phyloP scores from a whole-genome alignment of 2,113 vertebrate species.

The Oreochromis tanganicae region DNA sequence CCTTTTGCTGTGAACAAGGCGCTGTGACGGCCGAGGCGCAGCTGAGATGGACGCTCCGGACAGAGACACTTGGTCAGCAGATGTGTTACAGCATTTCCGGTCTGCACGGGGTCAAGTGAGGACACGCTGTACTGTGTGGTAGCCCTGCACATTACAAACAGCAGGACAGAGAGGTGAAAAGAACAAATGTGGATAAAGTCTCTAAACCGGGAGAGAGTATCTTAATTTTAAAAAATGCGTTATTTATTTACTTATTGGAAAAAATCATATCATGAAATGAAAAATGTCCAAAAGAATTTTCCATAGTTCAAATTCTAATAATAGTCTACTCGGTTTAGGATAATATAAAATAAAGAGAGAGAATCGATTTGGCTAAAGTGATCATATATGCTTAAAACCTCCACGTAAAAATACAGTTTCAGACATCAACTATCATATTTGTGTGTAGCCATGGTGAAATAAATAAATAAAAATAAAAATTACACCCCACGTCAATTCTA shows the following conservation, averaged over 20 bases:
- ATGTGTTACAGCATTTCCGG: conserved; percentile 8
- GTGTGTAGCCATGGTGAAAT: not conserved
- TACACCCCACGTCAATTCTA: not conserved
- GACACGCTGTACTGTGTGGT: not conserved
- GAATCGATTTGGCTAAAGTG: not conserved
- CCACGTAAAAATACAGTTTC: not conserved
- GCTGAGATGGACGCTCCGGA: not conserved
- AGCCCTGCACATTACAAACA: not conserved
- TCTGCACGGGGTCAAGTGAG: conserved; percentile 19
- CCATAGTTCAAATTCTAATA: not conserved
- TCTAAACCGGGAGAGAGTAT: not conserved
- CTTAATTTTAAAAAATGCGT: accelerated
- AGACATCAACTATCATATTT: not conserved
- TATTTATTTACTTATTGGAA: not conserved
- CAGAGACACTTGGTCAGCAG: not conserved
- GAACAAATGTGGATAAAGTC: not conserved
- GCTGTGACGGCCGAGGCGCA: not conserved
- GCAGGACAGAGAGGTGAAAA: not conserved
- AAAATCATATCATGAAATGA: not conserved
- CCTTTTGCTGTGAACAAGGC: not conserved
- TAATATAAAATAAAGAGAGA: not conserved
- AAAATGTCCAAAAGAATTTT: not conserved
- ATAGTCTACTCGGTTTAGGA: not conserved
- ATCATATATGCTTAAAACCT: not conserved
- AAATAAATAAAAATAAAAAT: not conserved